Evolutionary conservation across 1,140 invertebrate species (phyloP), one percentile per base, ranked within the genome.

Genomic region (Pseudomyrmex gracilis): DNA sequence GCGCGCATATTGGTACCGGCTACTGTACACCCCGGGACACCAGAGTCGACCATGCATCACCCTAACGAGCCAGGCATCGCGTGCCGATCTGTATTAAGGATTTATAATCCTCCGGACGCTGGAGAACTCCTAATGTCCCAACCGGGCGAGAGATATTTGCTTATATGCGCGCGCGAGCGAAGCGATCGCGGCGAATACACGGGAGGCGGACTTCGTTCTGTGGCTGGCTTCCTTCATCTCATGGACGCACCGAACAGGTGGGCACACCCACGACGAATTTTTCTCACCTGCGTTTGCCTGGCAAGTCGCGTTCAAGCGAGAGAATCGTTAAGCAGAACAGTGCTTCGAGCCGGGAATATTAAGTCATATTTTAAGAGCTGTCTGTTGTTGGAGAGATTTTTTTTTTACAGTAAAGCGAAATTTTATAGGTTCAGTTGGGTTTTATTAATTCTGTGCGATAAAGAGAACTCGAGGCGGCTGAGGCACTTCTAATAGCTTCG

Each of bases 11-110:
- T 90, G 83, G 87, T 90, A 90, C 90, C 87, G 88, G 93, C 94
- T 94, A 94, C 93, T 91, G 94, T 94, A 93, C 92, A 90, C 93
- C 92, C 90, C 93, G 87, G 94, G 94, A 94, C 92, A 93, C 87
- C 93, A 89, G 88, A 90, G 90, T 90, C 89, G 91, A 90, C 92
- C 90, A 94, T 94, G 93, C 91, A 94, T 94, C 93, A 94, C 91
- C 90, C 91, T 94, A 94, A 94, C 93, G 93, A 94, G 93, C 93
- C 90, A 90, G 82, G 93, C 90, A 94, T 94, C 93, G 94, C 94
- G 94, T 94, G 94, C 93, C 93, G 93, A 94, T 94, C 93, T 94
- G 92, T 93, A 94, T 93, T 93, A 92, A 93, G 93, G 91, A 94
- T 94, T 94, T 94, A 94, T 94, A 94, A 94, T 94, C 92, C 91